Evolutionary conservation across 2,113 vertebrate species (phyloP).

Genomic region (Neogale vison): DNA sequence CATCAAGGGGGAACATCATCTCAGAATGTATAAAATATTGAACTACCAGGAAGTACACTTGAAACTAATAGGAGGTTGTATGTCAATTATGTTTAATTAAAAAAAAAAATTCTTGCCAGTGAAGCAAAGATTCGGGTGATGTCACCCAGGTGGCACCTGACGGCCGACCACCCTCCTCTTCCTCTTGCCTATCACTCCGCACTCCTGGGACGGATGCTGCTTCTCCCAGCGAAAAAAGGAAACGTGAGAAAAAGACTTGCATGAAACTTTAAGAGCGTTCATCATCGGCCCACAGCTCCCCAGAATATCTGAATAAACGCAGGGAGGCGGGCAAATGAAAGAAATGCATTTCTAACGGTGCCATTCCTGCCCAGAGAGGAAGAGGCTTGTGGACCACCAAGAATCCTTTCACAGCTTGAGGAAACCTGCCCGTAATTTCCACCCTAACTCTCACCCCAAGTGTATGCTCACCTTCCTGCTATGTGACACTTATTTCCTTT

Average conservation of each 20-base stretch:
- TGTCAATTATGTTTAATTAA: background rate
- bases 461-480: background rate
- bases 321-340: too few relatives aligned
- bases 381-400: background rate
- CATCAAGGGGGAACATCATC: background rate
- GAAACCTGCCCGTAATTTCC: background rate
- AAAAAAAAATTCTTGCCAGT: background rate
- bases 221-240: background rate
- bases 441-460: too few relatives aligned
- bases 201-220: accelerated
- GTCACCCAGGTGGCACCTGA: background rate
- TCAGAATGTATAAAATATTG: background rate
- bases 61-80: background rate
- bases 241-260: background rate
- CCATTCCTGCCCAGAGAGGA: background rate
- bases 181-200: accelerated
- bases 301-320: background rate
- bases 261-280: accelerated
- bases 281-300: accelerated
- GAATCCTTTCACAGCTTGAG: accelerated
- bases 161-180: accelerated
- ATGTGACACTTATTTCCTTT: background rate
- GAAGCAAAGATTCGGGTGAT: background rate
- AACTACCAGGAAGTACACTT: too few relatives aligned
- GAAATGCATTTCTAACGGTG: accelerated